A percentile compares a stretch with the other conserved stretches of the same genome.
Evolutionary conservation across 2,888 invertebrate genomes (phyloP).

Genomic region (Chamaedrilus cognettii): DNA sequence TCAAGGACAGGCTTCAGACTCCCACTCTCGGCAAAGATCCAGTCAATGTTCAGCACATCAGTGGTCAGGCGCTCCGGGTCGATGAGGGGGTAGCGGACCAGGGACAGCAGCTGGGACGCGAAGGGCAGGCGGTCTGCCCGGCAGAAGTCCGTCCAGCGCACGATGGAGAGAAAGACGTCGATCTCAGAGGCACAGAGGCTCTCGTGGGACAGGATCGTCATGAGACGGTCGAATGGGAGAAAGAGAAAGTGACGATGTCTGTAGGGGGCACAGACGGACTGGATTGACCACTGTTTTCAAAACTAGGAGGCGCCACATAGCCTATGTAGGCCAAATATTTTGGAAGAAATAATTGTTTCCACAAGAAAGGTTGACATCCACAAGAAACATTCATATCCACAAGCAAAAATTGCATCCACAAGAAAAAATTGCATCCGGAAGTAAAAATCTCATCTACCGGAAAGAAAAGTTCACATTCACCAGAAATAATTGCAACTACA

Average conservation of each 20-base stretch:
- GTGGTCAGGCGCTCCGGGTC: slow-evolving; percentile 26
- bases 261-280: no score
- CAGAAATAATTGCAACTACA: no score
- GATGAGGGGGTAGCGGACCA: slow-evolving; percentile 27
- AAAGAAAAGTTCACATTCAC: no score
- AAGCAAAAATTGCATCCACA: no score
- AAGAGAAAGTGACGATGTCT: slow-evolving; percentile 20
- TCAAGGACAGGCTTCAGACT: slow-evolving; percentile 22
- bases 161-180: slow-evolving; percentile 27
- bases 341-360: no score
- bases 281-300: no score
- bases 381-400: no score
- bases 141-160: slow-evolving; percentile 29
- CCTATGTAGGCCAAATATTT: no score
- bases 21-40: slow-evolving; percentile 24
- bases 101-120: slow-evolving; percentile 13
- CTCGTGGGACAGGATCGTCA: slow-evolving; percentile 17
- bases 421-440: no score
- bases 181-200: slow-evolving; percentile 23
- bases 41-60: slow-evolving; percentile 26
- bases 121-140: slow-evolving; percentile 15
- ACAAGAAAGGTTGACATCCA: no score
- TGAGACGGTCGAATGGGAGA: slow-evolving; percentile 21
- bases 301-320: no score
- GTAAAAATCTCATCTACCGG: no score